Evolutionary conservation across 2,113 vertebrate genomes (phyloP), one percentile per base, ranked within the genome.

Genomic region (Meleagris gallopavo): DNA sequence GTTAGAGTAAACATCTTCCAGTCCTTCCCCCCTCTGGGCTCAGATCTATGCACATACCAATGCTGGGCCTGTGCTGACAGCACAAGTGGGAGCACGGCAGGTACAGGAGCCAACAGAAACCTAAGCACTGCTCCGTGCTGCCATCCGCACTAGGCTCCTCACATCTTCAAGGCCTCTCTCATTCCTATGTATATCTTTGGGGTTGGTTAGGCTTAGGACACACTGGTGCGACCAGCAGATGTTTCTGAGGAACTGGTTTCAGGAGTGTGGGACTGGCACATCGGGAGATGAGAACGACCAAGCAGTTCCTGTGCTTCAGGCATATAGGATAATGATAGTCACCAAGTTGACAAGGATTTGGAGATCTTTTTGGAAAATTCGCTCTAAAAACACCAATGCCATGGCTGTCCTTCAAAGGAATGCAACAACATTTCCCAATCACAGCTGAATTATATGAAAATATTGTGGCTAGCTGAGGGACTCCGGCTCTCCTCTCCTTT

Each of bases 111-210:
- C 52, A 61, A 30, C 45, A 79, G 45, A 14, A 72, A 20, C 32
- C 52, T n/a, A 29, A 62, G 41, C 27, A 8, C n/a, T n/a, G 17
- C 30, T 27, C 36, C 0, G 7, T 29, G 29, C n/a, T 81, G 41
- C 60, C 25, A 27, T 25, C 64, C 36, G 14, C 38, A 24, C 30
- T 5, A 16, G 50, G 40, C 1, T 1, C 41, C 65, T 58, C 38
- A 6, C n/a, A 46, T 52, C 41, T n/a, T 67, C 13, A 5, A 10
- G 38, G 2, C 32, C 81, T 57, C 11, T 57, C 43, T 58, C 11
- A 0, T 38, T 38, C n/a, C 21, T 14, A 1, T 1, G 52, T 17
- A 0, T 1, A 32, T 3, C 29, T 50, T 70, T 21, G 25, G 16
- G 18, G 13, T 13, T 87, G 27, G 38, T 52, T 64, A 55, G 22